Conservation (phyloP, 2,888 invertebrate species). For the Brenthis hecate region DNA sequence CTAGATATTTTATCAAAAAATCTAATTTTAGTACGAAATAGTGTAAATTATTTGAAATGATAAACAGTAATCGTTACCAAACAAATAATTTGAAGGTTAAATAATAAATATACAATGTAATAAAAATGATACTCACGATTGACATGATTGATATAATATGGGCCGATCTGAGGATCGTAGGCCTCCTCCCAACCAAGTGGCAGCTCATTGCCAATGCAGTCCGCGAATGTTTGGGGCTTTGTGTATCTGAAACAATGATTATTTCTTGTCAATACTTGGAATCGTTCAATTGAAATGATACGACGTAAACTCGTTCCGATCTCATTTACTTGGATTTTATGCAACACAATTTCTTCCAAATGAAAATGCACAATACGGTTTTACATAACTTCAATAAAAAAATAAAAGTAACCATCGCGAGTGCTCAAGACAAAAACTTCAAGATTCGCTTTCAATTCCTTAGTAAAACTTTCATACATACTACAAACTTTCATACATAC, state of each 20-base stretch:
- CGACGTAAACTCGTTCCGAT: constrained; percentile 26
- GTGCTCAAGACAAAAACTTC: constrained; percentile 8
- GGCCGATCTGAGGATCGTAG: constrained; percentile 95
- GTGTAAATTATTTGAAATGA: no score
- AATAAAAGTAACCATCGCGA: constrained; percentile 17
- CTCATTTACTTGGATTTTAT: constrained; percentile 32
- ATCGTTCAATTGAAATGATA: constrained; percentile 38
- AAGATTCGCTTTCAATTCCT: not conserved
- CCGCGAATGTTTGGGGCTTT: constrained; percentile 98
- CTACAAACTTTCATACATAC: no score
- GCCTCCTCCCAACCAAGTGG: constrained; percentile 99
- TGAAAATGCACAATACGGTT: constrained; percentile 24
- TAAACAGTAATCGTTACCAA: no score
- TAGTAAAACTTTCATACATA: no score
- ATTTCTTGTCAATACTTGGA: constrained; percentile 40
- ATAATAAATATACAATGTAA: constrained; percentile 7
- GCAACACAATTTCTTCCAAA: constrained; percentile 31
- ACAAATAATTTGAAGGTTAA: constrained; percentile 3
- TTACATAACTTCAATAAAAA: constrained; percentile 18
- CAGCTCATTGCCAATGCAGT: constrained; percentile 98
- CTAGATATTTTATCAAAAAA: no score
- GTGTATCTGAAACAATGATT: constrained; percentile 90
- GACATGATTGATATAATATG: constrained; percentile 98
- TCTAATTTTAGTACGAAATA: no score
- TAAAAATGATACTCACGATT: constrained; percentile 88